Conservation (phyloP, 2,797 vertebrate genomes). For the Lepus townsendii region DNA sequence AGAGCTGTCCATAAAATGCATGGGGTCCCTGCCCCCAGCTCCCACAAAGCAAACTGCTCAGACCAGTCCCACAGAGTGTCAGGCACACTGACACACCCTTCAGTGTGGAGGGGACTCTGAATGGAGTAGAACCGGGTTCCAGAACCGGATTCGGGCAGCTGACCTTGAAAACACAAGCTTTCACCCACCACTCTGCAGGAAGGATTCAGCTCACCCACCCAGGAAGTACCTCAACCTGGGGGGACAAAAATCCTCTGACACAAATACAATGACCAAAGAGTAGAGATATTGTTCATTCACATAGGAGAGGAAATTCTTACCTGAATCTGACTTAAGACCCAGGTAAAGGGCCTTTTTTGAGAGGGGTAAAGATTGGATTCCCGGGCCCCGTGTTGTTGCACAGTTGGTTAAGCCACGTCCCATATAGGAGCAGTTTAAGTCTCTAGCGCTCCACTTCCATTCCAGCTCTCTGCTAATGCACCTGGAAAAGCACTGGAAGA, state of each 20-base stretch:
- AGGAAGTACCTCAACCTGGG: neutral
- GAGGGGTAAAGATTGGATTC: neutral
- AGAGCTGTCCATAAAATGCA: constrained; percentile 4
- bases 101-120: neutral
- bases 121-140: neutral
- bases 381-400: too few relatives aligned
- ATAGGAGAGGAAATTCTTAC: neutral
- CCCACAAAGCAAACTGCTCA: constrained; percentile 49
- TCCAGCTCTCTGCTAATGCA: too few relatives aligned
- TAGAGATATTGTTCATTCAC: neutral
- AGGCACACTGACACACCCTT: constrained; percentile 7
- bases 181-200: neutral
- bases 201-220: neutral
- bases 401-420: too few relatives aligned
- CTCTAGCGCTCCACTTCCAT: too few relatives aligned
- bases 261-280: neutral
- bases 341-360: neutral
- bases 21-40: constrained; percentile 8
- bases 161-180: constrained; percentile 40
- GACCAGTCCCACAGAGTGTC: neutral
- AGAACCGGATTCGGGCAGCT: neutral
- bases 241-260: constrained; percentile 32
- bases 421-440: too few relatives aligned
- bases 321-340: neutral
- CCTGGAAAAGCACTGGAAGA: too few relatives aligned